Base-by-base conservation (phyloP, 2,888 invertebrate genomes). In the Agriopis marginaria region DNA sequence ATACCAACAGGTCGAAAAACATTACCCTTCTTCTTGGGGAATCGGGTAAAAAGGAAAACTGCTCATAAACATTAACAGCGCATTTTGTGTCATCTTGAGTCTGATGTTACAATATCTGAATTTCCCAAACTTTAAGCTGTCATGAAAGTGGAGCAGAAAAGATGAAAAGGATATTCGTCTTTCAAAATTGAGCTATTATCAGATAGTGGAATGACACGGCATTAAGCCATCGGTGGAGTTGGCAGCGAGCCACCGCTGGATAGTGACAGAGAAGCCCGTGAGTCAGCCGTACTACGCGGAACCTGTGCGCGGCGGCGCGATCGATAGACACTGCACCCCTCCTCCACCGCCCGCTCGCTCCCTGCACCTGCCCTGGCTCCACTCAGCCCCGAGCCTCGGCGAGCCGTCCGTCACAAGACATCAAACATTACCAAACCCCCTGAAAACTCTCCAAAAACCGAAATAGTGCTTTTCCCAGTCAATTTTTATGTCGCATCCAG, bases 311-410 rank as follows among this genome's bases (percentile, higher is more conserved):
- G 90, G 82, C 89, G 87, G 88, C 89, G 89, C 91, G 93, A 93
- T 93, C 93, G 89, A 93, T 93, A 92, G 86, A 87, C 83, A 85
- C 86, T 88, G 87, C 88, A 88, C 89, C 88, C 87, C 84, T 71
- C 81, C 77, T 76, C 75, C 74, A 66, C 66, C 80, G 79, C 78
- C 74, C 81, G 79, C 70, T 73, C 78, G 78, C 82, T 80, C 77
- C 81, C 84, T 85, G 86, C 86, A 86, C 86, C 86, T 85, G 84
- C 86, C 64, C 23, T 62, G 53, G 51, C 61, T 86, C 83, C 78
- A 84, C 80, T 78, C 77, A 76, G 78, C 78, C 75, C 54, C 81
- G 79, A 81, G 81, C 81, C 80, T 79, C 79, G 77, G 80, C 82
- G 77, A 75, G 79, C 84, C 85, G 84, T 70, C 69, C 75, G 74